Conservation (phyloP, 2,888 invertebrate genomes). For the Colletes collaris region DNA sequence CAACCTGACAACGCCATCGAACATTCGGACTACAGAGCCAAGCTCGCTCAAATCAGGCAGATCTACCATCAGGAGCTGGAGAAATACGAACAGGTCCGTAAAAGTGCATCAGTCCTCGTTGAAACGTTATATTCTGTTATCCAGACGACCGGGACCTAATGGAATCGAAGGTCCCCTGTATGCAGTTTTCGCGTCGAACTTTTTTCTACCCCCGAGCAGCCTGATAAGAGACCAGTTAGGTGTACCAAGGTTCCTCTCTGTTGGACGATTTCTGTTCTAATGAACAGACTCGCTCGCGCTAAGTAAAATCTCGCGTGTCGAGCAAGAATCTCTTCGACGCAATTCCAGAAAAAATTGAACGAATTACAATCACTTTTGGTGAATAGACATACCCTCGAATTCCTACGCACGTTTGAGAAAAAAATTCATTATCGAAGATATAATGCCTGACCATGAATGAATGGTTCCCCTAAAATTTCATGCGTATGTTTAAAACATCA, state of each 20-base stretch:
- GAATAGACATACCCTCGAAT: no score
- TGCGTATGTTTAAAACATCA: not conserved
- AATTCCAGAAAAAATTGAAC: constrained; percentile 39
- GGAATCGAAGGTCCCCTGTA: constrained; percentile 25
- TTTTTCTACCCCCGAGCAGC: not conserved
- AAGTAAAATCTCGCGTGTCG: constrained; percentile 78
- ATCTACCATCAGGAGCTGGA: constrained; percentile 99
- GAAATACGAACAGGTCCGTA: constrained; percentile 96
- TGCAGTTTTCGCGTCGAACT: not conserved
- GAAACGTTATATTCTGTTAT: not conserved
- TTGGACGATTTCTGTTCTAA: constrained; percentile 76
- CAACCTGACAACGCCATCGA: constrained; percentile 98
- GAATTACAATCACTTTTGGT: not conserved
- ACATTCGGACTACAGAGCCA: constrained; percentile 99
- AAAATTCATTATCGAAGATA: no score
- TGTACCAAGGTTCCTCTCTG: constrained; percentile 19
- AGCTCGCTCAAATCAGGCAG: constrained; percentile 98
- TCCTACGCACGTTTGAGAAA: no score
- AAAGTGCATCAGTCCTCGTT: no score
- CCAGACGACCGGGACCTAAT: not conserved
- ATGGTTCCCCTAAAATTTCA: no score
- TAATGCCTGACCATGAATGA: no score
- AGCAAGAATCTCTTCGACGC: constrained; percentile 53
- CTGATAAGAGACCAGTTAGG: constrained; percentile 48
- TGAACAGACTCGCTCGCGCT: constrained; percentile 66